Evolutionary conservation across 2,888 invertebrate species (phyloP).

Genomic region (Parnassius glacialis): DNA sequence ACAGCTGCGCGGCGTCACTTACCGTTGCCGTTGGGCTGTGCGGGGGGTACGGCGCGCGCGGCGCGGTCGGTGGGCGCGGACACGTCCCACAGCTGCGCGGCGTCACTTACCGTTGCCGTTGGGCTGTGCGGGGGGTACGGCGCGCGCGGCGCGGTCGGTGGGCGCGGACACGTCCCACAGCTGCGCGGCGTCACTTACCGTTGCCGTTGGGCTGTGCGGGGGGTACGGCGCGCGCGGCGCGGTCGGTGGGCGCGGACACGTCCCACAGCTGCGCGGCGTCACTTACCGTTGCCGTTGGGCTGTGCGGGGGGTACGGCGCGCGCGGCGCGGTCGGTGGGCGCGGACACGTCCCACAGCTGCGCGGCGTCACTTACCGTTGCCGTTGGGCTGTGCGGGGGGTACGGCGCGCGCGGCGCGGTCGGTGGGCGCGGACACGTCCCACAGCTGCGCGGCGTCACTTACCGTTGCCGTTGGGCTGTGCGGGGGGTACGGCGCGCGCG

Average conservation of each 20-base stretch:
- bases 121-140: slow-evolving; percentile 30
- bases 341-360: slow-evolving; percentile 99
- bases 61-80: too few relatives aligned
- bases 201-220: slow-evolving; percentile 32
- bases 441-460: neutral
- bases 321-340: slow-evolving; percentile 90
- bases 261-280: slow-evolving; percentile 77
- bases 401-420: too few relatives aligned
- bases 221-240: slow-evolving; percentile 66
- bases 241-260: slow-evolving; percentile 95
- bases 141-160: slow-evolving; percentile 85
- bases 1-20: too few relatives aligned
- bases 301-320: slow-evolving; percentile 33
- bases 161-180: slow-evolving; percentile 87
- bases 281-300: slow-evolving; percentile 32
- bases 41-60: too few relatives aligned
- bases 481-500: too few relatives aligned
- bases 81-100: too few relatives aligned
- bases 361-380: slow-evolving; percentile 74
- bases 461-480: too few relatives aligned
- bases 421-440: neutral
- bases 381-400: too few relatives aligned
- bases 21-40: too few relatives aligned
- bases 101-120: slow-evolving; percentile 30
- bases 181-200: slow-evolving; percentile 14